Evolutionary conservation across 2,888 invertebrate species (phyloP), one percentile per base, ranked within the genome.

Genomic region (Zygothrica quintamaculata): DNA sequence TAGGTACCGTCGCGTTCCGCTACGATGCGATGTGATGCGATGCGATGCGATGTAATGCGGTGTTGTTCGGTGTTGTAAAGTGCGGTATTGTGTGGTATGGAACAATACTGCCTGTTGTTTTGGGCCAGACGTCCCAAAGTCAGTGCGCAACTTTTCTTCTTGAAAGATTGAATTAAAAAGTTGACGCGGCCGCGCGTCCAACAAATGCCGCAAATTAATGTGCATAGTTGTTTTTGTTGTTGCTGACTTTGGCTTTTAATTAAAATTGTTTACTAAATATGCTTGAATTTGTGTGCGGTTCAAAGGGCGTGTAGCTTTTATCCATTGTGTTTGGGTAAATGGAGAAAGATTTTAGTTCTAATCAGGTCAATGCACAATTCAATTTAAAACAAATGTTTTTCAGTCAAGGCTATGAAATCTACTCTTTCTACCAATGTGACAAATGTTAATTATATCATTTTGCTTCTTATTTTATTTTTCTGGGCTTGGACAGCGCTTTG

Each of bases 131-230:
- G 48, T 48, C 46, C 68, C 55, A 40, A 74, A 67, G 69, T 52
- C 69, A 55, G 68, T 53, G 42, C 55, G 74, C 47, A 72, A 72
- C 48, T 66, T 73, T 74, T 16, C 51, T 71, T 72, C 65, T 59
- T 71, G 68, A 72, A 66, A 72, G 82, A 87, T 87, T 81, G 79
- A 81, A 87, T 81, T 87, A 87, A 81, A 77, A 81, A 81, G 87
- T 87, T 84, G 80, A 73, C 65, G 69, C 65, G 69, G 64, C 58
- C 56, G 46, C 50, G 48, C 57, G 74, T 60, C 61, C 65, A 66
- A 51, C 84, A 74, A 84, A 84, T 77, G 77, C 80, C 72, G 84
- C 74, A 79, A 79, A 79, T 79, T 84, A 79, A 84, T 79, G 80
- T 74, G 72, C 77, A 84, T 79, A 77, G 79, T 68, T 73, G 56